Evolutionary conservation across 64 coral and sea anemone species (phyloP), one percentile per base, ranked within the genome.

Genomic region (Stylophora pistillata): DNA sequence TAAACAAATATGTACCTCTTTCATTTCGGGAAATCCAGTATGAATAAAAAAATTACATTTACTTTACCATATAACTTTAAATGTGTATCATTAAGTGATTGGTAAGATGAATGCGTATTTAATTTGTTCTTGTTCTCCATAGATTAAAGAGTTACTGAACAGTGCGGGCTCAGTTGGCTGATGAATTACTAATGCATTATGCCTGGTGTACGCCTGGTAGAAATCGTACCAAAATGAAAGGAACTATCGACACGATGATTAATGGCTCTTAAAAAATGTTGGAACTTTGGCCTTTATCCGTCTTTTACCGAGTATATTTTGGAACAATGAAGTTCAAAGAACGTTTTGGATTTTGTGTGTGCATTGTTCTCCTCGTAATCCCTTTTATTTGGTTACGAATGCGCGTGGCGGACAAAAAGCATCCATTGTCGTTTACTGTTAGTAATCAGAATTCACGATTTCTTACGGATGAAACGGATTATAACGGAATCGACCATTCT

Each of bases 271-370:
- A 64, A 56, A n/a, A 47, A 11, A 74, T 76, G 72, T 41, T 93
- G 34, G 81, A 93, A 76, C 55, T 82, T 56, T 89, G 86, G 88
- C 81, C 73, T 20, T 34, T 84, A 53, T 84, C 80, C 15, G 80
- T 69, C 23, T 69, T 84, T 14, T 84, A 84, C 27, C 62, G 80
- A 27, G 80, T 23, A 23, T 87, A 87, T 87, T 86, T 73, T 87
- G 73, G 60, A 56, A 90, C 56, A 10, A 97, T 97, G 95, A 97
- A 97, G 75, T 76, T 97, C 21, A 97, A 97, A 79, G 87, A 93
- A 17, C 84, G 95, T 32, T 62, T 90, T 65, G 74, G 86, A 6
- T 89, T 93, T 87, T 87, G 81, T 71, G 15, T 82, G 0, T 97
- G 87, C 62, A 16, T 93, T 53, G 21, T 89, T 37, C 64, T 82